These are phyloP conservation scores for Chloropsis cyanopogon DNA, from an alignment of 2,113 vertebrate genomes.

Conservation along the genomic window DNA sequence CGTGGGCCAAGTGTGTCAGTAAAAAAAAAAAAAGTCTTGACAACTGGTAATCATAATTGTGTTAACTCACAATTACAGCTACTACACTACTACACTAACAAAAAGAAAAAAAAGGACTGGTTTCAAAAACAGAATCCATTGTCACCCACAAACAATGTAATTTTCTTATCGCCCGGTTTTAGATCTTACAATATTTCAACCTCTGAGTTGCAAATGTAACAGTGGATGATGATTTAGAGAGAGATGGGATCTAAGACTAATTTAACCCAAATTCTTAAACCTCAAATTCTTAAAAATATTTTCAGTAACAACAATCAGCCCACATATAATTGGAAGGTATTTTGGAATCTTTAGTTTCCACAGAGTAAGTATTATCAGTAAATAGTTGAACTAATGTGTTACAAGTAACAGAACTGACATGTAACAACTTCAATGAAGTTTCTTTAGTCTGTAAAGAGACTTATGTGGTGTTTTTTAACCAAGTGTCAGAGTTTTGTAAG, in stretches of 20 bases:
- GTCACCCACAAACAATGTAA: neutral
- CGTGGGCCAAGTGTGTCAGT: fast-evolving
- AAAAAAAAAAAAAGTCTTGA: neutral
- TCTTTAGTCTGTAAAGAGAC: neutral
- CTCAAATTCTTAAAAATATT: neutral
- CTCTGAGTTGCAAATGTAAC: neutral
- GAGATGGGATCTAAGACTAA: neutral
- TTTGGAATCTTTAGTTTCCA: neutral
- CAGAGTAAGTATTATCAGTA: neutral
- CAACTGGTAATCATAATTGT: neutral
- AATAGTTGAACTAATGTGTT: neutral
- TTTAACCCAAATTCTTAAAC: neutral
- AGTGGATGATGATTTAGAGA: neutral
- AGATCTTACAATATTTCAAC: neutral
- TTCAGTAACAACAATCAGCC: neutral
- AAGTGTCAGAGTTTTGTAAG: neutral
- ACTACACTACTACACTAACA: neutral
- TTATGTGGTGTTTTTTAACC: neutral
- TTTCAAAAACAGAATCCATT: neutral
- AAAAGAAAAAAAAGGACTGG: neutral
- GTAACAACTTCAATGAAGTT: neutral
- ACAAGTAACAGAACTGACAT: neutral
- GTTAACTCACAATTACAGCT: neutral
- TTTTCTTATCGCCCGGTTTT: neutral
- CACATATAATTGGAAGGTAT: neutral